A percentile compares a stretch with the other conserved stretches of the same genome.
These are phyloP conservation scores for Phataginus tetradactyla DNA, from an alignment of 2,797 vertebrate species.

Conservation along the genomic window DNA sequence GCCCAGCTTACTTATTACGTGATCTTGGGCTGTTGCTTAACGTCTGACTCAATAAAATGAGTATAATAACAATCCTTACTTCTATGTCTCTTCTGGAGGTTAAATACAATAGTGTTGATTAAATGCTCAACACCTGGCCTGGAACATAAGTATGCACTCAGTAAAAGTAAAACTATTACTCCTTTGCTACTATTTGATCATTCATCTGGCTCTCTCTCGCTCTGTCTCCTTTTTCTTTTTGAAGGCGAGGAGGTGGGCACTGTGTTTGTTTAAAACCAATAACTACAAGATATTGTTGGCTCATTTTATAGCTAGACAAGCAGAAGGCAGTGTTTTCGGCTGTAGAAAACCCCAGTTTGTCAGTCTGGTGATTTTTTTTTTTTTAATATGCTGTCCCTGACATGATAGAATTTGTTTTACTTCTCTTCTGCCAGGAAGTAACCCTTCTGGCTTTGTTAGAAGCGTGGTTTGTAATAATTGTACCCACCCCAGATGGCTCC, in stretches of 20 bases:
- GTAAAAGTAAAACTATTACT: not conserved
- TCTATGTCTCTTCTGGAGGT: not conserved
- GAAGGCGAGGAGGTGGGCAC: not conserved
- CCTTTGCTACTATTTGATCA: not conserved
- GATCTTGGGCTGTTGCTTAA: not conserved
- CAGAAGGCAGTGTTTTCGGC: constrained; percentile 52
- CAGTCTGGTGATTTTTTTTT: constrained; percentile 55
- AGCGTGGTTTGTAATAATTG: constrained; percentile 88
- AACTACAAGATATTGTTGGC: constrained; percentile 10
- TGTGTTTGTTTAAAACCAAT: constrained; percentile 36
- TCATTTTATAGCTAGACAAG: constrained; percentile 32
- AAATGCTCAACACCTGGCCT: not conserved
- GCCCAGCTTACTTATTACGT: not conserved
- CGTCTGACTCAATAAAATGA: not conserved
- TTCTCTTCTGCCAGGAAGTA: constrained; percentile 80
- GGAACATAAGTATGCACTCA: not conserved
- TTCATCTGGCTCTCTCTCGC: not conserved
- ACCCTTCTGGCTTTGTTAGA: constrained; percentile 88
- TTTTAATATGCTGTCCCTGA: constrained; percentile 49
- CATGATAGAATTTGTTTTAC: constrained; percentile 73
- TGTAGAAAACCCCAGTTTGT: not conserved
- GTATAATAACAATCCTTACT: not conserved
- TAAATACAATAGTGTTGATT: not conserved
- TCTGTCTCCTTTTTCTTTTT: not conserved
- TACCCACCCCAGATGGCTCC: constrained; percentile 90